Conservation (phyloP, 2,113 vertebrate species). For the Pachypanchax playfairii region DNA sequence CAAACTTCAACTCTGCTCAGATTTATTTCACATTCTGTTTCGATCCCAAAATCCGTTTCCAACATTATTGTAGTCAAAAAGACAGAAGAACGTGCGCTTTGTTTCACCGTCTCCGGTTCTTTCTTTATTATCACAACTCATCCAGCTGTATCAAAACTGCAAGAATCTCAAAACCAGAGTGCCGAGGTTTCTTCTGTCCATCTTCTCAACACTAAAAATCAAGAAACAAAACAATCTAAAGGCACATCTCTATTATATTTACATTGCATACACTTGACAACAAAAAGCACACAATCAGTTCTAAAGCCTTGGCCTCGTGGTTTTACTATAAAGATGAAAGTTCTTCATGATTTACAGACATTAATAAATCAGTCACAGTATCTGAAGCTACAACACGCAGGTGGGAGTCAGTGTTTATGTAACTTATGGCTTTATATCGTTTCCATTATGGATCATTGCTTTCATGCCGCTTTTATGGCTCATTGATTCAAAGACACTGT, state of each 20-base stretch:
- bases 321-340: constrained; percentile 32
- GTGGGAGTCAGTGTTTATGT: constrained; percentile 28
- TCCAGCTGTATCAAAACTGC: constrained; percentile 74
- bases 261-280: constrained; percentile 70
- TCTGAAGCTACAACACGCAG: constrained; percentile 45
- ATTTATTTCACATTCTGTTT: not conserved
- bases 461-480: constrained; percentile 32
- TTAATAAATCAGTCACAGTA: constrained; percentile 45
- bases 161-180: constrained; percentile 42
- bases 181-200: constrained; percentile 20
- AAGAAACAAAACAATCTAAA: constrained; percentile 60
- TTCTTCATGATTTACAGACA: constrained; percentile 34
- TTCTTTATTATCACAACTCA: constrained; percentile 80
- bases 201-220: constrained; percentile 24
- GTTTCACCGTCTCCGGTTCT: constrained; percentile 59
- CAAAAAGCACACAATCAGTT: constrained; percentile 38
- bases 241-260: constrained; percentile 75
- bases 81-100: not conserved
- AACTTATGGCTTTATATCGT: constrained; percentile 32
- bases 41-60: no score
- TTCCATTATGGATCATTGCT: constrained; percentile 9
- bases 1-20: constrained; percentile 25
- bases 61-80: no score
- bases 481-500: constrained; percentile 16
- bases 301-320: constrained; percentile 23